Base-by-base conservation (phyloP, 53 echinoderm and acorn worm genomes). In the Holothuria leucospilota region DNA sequence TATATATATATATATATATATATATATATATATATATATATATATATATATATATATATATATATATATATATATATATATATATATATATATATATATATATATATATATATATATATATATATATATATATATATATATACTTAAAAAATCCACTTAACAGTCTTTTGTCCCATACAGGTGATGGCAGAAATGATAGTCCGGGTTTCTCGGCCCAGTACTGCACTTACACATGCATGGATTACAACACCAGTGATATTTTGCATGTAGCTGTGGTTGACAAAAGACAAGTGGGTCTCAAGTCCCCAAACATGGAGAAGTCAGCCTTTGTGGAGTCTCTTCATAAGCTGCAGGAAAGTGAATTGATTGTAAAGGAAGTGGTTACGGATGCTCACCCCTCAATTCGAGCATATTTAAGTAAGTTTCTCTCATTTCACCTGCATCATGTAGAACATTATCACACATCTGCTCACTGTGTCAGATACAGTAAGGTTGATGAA, bases 331-430 rank as follows among this genome's bases (percentile, higher is more conserved):
- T 71, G 39, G 72, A 29, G 29, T 58, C 71, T 10, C 86, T 86
- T 0, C 23, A 28, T 1, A 27, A 13, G 8, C 29, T 86, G 60
- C 30, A 73, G 21, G 74, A 86, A 29, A 38, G 61, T 4, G 59
- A 72, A 15, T 72, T 86, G 73, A 40, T 14, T 15, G 86, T 86
- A 14, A 29, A 29, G 34, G 86, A 86, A 72, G 74, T 86, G 5
- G 73, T 86, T 4, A 86, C 86, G 7, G 86, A 73, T 86, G 73
- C 86, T 20, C 86, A 86, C 38, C 62, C 86, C 20, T 86, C 86
- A 11, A 86, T 86, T 15, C 34, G 41, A 20, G 72, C 71, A 59
- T 60, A 86, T 38, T 58, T 74, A 71, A 86, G 86, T 86, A 61
- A 59, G 72, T 74, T 85, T 40, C 13, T 27, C 30, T 2, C 30